phyloP scores from a whole-genome alignment of 2,888 invertebrate genomes.

The Oscheius sp. region DNA sequence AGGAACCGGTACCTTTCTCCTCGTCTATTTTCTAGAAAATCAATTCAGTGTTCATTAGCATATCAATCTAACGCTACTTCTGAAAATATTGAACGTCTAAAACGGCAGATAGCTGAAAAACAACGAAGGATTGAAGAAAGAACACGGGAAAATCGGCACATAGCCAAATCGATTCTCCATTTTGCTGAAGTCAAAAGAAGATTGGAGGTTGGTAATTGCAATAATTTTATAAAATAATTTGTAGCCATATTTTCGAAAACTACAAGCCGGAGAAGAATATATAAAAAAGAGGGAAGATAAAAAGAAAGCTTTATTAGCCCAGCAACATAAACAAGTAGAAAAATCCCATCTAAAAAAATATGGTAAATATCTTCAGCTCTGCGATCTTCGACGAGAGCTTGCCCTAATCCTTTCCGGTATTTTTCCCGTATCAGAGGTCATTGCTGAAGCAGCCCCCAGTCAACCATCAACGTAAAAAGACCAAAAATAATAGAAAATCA shows the following conservation, averaged over 20 bases:
- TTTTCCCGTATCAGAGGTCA: conserved; percentile 24
- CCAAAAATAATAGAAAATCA: not conserved
- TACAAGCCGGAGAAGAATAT: not conserved
- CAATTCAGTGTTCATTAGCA: conserved; percentile 9
- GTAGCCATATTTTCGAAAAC: not conserved
- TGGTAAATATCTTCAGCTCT: conserved; percentile 8
- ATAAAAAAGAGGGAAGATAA: not conserved
- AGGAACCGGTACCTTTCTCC: conserved; percentile 13
- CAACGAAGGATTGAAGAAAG: not conserved
- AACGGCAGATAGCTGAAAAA: conserved; percentile 5
- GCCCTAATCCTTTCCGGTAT: conserved; percentile 2
- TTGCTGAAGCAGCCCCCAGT: conserved; percentile 14
- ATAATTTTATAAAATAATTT: too few species aligned
- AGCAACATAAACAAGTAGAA: conserved; percentile 7
- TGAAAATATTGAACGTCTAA: conserved; percentile 14
- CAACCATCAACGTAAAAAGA: conserved; percentile 1
- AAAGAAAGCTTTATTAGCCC: not conserved
- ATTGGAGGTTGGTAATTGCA: not conserved
- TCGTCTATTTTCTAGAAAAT: not conserved
- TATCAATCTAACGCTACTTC: conserved; percentile 19
- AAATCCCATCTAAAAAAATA: not conserved
- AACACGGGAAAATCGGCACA: not conserved
- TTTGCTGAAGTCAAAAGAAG: not conserved
- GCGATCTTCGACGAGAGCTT: not conserved
- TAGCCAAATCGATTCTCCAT: not conserved